Percentiles rank a stretch among this genome's conserved stretches.
These are phyloP conservation scores for Bombus consobrinus DNA, from an alignment of 1,140 invertebrate species.

Conservation along the genomic window DNA sequence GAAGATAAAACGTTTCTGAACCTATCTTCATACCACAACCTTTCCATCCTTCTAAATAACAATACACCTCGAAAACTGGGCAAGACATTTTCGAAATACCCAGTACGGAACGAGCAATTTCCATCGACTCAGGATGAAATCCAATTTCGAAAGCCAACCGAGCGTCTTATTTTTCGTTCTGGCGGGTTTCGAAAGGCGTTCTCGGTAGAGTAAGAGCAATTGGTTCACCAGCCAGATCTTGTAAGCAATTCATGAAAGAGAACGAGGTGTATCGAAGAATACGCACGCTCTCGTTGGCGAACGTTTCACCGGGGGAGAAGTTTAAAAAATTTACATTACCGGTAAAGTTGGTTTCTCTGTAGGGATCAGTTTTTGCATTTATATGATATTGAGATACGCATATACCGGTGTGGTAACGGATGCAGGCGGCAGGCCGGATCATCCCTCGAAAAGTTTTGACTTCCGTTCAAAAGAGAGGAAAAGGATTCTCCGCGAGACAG, in stretches of 20 bases:
- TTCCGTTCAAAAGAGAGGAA: constrained; percentile 61
- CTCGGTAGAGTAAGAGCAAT: not conserved
- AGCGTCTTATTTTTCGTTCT: not conserved
- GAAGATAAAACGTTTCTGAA: too few relatives aligned
- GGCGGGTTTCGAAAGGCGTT: not conserved
- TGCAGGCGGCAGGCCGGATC: constrained; percentile 43
- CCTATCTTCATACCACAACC: too few relatives aligned
- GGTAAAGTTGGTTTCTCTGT: constrained; percentile 4
- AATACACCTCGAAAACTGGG: too few relatives aligned
- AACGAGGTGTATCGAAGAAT: not conserved
- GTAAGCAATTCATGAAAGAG: not conserved
- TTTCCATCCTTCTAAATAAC: too few relatives aligned
- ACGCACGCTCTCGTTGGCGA: not conserved
- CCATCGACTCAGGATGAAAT: too few relatives aligned
- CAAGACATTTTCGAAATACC: too few relatives aligned
- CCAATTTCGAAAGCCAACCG: not conserved
- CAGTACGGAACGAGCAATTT: too few relatives aligned
- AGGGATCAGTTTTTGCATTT: constrained; percentile 38
- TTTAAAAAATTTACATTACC: constrained; percentile 34
- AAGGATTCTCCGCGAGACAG: constrained; percentile 71
- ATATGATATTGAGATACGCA: constrained; percentile 46
- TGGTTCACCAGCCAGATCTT: not conserved
- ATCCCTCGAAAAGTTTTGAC: constrained; percentile 64
- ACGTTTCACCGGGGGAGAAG: not conserved
- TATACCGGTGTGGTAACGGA: not conserved